Evolutionary conservation across 2,888 invertebrate genomes (phyloP), one percentile per base, ranked within the genome.

Genomic region (Eupithecia exiguata): DNA sequence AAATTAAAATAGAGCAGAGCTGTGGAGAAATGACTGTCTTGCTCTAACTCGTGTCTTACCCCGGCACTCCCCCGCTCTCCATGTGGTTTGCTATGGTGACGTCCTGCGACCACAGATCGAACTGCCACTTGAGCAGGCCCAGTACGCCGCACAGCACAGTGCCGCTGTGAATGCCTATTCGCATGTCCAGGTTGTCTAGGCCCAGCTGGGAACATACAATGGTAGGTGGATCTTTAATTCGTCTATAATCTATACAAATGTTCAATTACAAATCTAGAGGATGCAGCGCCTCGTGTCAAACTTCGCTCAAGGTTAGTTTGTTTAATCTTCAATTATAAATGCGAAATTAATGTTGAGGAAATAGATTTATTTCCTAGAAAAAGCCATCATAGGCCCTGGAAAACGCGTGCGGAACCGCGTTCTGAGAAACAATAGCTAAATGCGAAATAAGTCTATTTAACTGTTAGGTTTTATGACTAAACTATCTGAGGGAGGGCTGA

Each of bases 81-180:
- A 99, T 97, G 88, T 97, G 97, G 94, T 99, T 99, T 68, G 99
- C 99, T 78, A 99, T 95, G 21, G 98, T 98, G 84, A 99, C 99
- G 92, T 99, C 99, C 87, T 98, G 97, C 3, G 98, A 98, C 98
- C 98, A 98, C 68, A 98, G 97, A 87, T 98, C 98, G 89, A 98
- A 98, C 92, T 98, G 98, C 98, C 98, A 98, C 91, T 98, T 98
- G 80, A 98, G 95, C 70, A 97, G 95, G 4, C 98, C 99, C 76
- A 99, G 95, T 35, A 99, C 99, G 1, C 99, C 99, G 88, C 99
- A 99, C 83, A 99, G 96, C 72, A 99, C 99, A 9, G 98, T 97
- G 21, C 99, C 99, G 79, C 98, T 98, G 94, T 99, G 99, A 78
- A 99, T 98, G 70, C 99, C 99, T 83, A 99, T 99, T 81, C 99